Base-by-base conservation (phyloP, 2,113 vertebrate genomes). In the Paraplagusia blochii region DNA sequence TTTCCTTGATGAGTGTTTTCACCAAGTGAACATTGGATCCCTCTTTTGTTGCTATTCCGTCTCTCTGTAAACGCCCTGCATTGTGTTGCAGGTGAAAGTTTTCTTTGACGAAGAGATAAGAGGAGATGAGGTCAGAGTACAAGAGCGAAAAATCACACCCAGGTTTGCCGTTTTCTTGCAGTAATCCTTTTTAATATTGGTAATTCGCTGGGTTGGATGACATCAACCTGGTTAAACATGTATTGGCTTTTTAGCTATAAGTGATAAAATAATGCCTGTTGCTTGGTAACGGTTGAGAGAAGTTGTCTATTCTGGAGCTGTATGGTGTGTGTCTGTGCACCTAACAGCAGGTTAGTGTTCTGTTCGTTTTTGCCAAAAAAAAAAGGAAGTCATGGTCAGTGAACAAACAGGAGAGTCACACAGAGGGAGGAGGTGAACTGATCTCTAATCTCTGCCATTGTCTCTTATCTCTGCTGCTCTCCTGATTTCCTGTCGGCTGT, bases 361-460 rank as follows among this genome's bases (percentile, higher is more conserved):
- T 18, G 74, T 49, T 56, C 58, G 35, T 75, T 19, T 60, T 14
- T 69, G 66, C 49, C 56, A 67, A 50, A 45, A 43, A 11, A 63
- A 80, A 73, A 79, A 76, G 70, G 66, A 79, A 82, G 81, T 75
- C 44, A 15, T 54, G 57, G 65, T 65, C 58, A 19, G 44, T 71
- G 74, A 74, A 55, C 78, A 68, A 78, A 80, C 52, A 51, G 38
- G 66, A 65, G 79, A 51, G 51, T 48, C 54, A 49, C 49, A 40
- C 63, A 59, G 59, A 53, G 45, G 29, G 36, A 50, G 60, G 61
- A 68, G 71, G 79, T 72, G 74, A 82, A 79, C 76, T 44, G 63
- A 76, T 85, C 68, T 67, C 75, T 87, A 83, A 87, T 89, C 78
- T 76, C 83, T 11, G 15, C 80, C 83, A 88, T 87, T 88, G 85